phyloP scores from a whole-genome alignment of 2,113 vertebrate species.

The Seriola rivoliana region DNA sequence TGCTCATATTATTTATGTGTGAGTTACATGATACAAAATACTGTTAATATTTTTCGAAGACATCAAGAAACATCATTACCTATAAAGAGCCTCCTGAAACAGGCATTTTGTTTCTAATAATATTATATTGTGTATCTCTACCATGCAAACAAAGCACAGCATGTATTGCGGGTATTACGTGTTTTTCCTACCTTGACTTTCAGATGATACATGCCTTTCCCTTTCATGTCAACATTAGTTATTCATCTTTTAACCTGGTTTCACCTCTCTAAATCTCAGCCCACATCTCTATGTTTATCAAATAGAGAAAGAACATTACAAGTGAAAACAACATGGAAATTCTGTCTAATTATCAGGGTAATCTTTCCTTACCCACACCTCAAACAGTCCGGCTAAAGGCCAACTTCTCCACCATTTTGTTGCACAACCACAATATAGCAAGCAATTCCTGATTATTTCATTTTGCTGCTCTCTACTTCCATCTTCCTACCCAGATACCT shows the following conservation, averaged over 20 bases:
- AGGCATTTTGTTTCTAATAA: neutral
- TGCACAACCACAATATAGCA: neutral
- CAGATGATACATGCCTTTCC: neutral
- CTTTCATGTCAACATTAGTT: conserved; percentile 10
- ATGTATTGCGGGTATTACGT: neutral
- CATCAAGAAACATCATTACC: no score
- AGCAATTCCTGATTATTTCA: neutral
- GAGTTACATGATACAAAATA: no score
- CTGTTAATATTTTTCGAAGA: no score
- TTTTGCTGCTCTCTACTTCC: neutral
- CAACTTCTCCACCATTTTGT: neutral
- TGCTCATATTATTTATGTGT: no score
- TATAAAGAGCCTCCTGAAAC: no score
- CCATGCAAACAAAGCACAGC: neutral
- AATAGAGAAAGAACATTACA: neutral
- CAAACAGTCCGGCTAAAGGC: neutral
- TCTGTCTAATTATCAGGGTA: neutral
- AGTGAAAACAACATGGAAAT: neutral
- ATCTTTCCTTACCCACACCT: neutral
- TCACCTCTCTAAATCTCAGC: conserved; percentile 13
- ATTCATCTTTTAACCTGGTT: neutral
- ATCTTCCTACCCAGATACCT: neutral
- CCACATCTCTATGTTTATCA: neutral
- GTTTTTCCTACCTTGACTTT: neutral
- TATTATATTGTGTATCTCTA: neutral